Percentiles rank a stretch among this genome's conserved stretches.
Evolutionary conservation across 2,888 invertebrate species (phyloP).

Genomic region (Caenorhabditis macrosperma): DNA sequence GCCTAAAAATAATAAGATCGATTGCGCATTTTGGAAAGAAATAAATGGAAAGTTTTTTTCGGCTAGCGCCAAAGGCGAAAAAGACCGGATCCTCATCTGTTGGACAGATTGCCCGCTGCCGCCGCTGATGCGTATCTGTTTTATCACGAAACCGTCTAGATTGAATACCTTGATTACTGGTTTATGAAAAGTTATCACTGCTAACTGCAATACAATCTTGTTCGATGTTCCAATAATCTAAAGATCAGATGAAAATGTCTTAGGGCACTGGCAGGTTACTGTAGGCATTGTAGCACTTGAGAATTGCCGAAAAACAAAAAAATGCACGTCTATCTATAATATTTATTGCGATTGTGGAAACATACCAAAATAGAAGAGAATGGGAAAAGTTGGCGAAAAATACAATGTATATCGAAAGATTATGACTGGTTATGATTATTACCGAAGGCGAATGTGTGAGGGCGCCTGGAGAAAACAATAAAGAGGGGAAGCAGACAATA

Average conservation of each 20-base stretch:
- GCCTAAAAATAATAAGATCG: constrained; percentile 25
- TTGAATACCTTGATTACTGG: constrained; percentile 2
- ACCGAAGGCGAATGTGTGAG: constrained; percentile 21
- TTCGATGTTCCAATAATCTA: no score
- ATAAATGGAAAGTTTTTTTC: constrained; percentile 38
- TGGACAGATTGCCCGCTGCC: constrained; percentile 1
- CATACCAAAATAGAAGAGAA: neutral
- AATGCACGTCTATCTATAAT: neutral
- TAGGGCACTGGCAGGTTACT: no score
- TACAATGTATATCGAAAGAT: neutral
- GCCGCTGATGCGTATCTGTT: neutral
- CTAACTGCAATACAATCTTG: no score
- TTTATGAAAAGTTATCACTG: no score
- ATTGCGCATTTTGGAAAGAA: constrained; percentile 28
- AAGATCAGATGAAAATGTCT: no score
- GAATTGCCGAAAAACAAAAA: constrained; percentile 1
- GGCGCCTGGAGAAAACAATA: constrained; percentile 8
- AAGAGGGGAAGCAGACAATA: neutral
- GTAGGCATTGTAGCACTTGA: no score
- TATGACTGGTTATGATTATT: constrained; percentile 27
- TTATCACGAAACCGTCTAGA: neutral
- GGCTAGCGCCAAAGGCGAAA: neutral
- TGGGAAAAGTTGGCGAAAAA: neutral
- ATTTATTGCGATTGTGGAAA: neutral
- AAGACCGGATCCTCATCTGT: constrained; percentile 40